A percentile compares a stretch with the other conserved stretches of the same genome.
Conservation (phyloP, 2,888 invertebrate species). For the Cenopis cana region DNA sequence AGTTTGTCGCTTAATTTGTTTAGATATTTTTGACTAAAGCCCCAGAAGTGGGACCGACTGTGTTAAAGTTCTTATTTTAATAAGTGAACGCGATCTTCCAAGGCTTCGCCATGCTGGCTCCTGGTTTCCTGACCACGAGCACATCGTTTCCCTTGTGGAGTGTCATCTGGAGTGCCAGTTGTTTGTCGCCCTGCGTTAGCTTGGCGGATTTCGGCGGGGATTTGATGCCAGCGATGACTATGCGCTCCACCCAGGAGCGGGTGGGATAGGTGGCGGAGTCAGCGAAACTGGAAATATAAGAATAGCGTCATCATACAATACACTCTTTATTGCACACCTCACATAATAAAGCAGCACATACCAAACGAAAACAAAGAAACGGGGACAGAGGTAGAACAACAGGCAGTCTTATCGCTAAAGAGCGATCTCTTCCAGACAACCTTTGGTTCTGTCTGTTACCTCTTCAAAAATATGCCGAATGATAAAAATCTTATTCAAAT, state of each 20-base stretch:
- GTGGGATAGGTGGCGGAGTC: constrained; percentile 90
- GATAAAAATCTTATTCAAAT: too few species aligned
- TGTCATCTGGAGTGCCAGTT: constrained; percentile 87
- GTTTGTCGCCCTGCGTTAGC: constrained; percentile 82
- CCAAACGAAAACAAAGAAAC: too few species aligned
- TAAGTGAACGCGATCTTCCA: constrained; percentile 88
- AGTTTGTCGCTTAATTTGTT: too few species aligned
- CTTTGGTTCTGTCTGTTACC: too few species aligned
- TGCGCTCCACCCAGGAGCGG: constrained; percentile 94
- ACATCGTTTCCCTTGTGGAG: constrained; percentile 88
- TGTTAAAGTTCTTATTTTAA: constrained; percentile 50
- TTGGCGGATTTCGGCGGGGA: constrained; percentile 88
- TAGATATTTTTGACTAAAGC: too few species aligned
- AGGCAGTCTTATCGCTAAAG: too few species aligned
- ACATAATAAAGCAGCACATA: too few species aligned
- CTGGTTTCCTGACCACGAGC: constrained; percentile 94
- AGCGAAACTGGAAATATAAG: constrained; percentile 73
- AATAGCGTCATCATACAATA: not conserved
- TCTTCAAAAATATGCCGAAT: too few species aligned
- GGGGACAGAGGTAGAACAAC: too few species aligned
- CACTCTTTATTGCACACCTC: too few species aligned
- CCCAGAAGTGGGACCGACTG: too few species aligned
- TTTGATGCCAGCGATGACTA: constrained; percentile 92
- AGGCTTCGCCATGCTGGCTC: constrained; percentile 90
- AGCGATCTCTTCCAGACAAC: too few species aligned